Conservation (phyloP, 2,797 vertebrate genomes). For the Labroides dimidiatus region DNA sequence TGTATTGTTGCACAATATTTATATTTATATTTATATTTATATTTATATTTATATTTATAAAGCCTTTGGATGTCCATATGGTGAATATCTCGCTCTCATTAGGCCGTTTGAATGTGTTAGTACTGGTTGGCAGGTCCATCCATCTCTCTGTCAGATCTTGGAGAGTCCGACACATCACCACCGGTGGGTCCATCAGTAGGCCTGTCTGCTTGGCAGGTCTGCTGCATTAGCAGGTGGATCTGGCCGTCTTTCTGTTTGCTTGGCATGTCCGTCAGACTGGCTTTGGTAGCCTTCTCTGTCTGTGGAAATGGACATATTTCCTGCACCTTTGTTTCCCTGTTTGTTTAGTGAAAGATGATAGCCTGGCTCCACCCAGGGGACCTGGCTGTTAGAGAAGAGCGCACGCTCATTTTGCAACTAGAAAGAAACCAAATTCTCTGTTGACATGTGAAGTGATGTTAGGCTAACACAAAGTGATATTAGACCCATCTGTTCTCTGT, state of each 20-base stretch:
- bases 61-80: no score
- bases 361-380: slow-evolving; percentile 43
- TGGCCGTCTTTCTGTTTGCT: slow-evolving; percentile 66
- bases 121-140: slow-evolving; percentile 49
- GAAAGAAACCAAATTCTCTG: slow-evolving; percentile 58
- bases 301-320: slow-evolving; percentile 57
- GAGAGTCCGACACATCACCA: slow-evolving; percentile 51
- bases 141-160: slow-evolving; percentile 55
- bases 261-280: slow-evolving; percentile 53
- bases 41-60: no score
- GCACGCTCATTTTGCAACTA: slow-evolving; percentile 28
- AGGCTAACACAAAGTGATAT: slow-evolving; percentile 47
- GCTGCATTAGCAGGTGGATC: slow-evolving; percentile 66
- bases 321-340: slow-evolving; percentile 58
- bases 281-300: slow-evolving; percentile 42
- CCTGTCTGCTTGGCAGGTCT: slow-evolving; percentile 58
- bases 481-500: slow-evolving; percentile 46
- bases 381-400: slow-evolving; percentile 40
- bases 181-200: slow-evolving; percentile 54
- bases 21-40: no score
- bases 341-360: slow-evolving; percentile 48
- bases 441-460: slow-evolving; percentile 56
- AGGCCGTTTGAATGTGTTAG: slow-evolving; percentile 50
- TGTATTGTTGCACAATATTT: no score
- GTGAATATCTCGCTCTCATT: no score